Base-by-base conservation (phyloP, 2,113 vertebrate species). In the Lampris incognitus region DNA sequence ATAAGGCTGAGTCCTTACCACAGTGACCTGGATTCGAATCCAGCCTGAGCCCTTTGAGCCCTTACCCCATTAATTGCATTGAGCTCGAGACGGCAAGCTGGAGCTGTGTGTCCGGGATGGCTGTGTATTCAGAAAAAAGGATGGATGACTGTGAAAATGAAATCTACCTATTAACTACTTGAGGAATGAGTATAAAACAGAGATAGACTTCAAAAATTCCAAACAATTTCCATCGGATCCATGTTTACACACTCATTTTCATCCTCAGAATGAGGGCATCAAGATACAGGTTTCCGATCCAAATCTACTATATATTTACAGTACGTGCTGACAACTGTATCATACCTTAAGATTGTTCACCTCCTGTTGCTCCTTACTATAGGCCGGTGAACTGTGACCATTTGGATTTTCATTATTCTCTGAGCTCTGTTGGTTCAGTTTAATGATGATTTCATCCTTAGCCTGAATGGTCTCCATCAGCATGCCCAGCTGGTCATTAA, bases 381-480 rank as follows among this genome's bases (percentile, higher is more conserved):
- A 37, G 1, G 74, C 1, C 0, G 91, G 67, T 0, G 65, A 11
- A 1, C 90, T 83, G 4, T 88, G 73, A 6, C 90, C 76, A 0
- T 77, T 74, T 1, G 58, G 4, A 5, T 76, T 78, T 4, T 86
- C 86, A 60, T 92, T 91, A 6, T 91, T 88, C 0, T 95, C 96
- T 0, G 60, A 91, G 94, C 52, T 79, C 71, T 96, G 85, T 81
- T 90, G 94, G 1, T 97, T 98, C 38, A 99, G 93, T 80, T 97
- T 97, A 58, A 99, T 96, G 88, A 99, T 99, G 74, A 97, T 96
- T 79, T 99, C 95, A 6, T 99, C 98, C 89, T 99, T 99, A 79
- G 97, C 98, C 77, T 97, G 96, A 84, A 99, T 98, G 62, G 97
- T 99, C 90, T 99, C 98, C 96, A 97, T 96, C 76, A 99, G 79